Base-by-base conservation (phyloP, 2,888 invertebrate genomes). In the Himalopsyche kuldschensis region DNA sequence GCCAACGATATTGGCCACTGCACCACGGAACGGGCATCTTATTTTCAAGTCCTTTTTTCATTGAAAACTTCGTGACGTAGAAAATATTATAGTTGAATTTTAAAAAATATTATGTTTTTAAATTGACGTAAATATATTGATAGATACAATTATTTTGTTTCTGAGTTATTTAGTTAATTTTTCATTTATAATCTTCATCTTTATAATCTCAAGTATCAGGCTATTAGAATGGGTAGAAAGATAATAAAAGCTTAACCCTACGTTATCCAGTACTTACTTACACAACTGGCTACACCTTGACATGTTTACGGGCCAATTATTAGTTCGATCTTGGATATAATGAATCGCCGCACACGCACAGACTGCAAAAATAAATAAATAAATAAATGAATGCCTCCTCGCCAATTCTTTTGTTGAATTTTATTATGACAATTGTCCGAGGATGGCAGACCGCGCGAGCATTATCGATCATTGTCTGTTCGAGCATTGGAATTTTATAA, bases 301-400 rank as follows among this genome's bases (percentile, higher is more conserved):
- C 92, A 91, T 91, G 91, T 92, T 92, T 91, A 92, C 92, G 91
- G 92, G 89, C 92, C 92, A 92, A 92, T 92, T 92, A 92, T 91
- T 91, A 91, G 92, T 91, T 91, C 82, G 83, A 79, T 69, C 63
- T 63, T 55, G 69, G 85, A 79, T 69, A 82, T 82, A 85, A 84
- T 85, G 82, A 69, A 69, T 69, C 69, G 69, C 20, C 69, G 69
- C 69, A 27, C 69, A 69, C 69, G 69, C 69, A 69, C 69, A 27
- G 69, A 69, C 69, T 69, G 69, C 69, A 27, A 69, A 69, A 69
- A 69, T 69, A 69, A 69, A 69, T 69, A 69, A 69, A 69, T 69
- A 69, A 69, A 69, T 69, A 69, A 69, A 69, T 69, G 69, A 82
- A 75, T 79, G 82, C 79, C 75, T 79, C 63, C 27, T 69, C 79